A percentile compares a stretch with the other conserved stretches of the same genome.
phyloP scores from a whole-genome alignment of 1,140 invertebrate genomes.

The Bombus difficillimus region DNA sequence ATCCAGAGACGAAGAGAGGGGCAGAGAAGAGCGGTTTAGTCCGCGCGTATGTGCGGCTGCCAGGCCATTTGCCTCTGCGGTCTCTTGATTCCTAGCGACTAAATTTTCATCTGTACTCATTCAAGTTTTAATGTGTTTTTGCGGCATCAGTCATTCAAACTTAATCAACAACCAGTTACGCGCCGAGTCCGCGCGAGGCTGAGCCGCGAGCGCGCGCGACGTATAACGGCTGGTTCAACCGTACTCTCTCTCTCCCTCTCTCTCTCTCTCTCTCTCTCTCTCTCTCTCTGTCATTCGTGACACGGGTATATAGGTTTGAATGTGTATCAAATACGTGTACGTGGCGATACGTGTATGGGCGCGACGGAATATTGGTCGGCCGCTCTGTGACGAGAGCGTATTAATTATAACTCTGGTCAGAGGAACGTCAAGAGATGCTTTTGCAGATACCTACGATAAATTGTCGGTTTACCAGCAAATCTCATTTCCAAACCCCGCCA shows the following conservation, averaged over 20 bases:
- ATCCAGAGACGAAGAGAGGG: constrained; percentile 39
- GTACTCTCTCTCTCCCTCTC: background rate
- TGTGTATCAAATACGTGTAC: constrained; percentile 5
- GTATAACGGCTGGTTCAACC: background rate
- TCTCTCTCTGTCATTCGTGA: background rate
- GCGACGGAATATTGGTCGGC: constrained; percentile 77
- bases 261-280: too few species aligned
- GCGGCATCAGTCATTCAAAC: constrained; percentile 83
- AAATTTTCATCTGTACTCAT: constrained; percentile 83
- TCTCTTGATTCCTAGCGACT: constrained; percentile 81
- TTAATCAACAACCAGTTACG: constrained; percentile 80
- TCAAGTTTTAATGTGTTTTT: constrained; percentile 83
- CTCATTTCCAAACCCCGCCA: constrained; percentile 80
- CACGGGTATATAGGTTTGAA: background rate
- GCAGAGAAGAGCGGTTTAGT: constrained; percentile 49
- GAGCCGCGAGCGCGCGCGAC: constrained; percentile 30
- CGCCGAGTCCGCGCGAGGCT: constrained; percentile 54
- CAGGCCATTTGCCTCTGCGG: constrained; percentile 81
- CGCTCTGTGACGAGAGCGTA: constrained; percentile 80
- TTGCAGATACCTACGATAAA: constrained; percentile 81
- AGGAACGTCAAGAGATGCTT: constrained; percentile 80
- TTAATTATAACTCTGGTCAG: constrained; percentile 83
- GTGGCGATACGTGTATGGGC: constrained; percentile 63
- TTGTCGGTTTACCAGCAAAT: constrained; percentile 83
- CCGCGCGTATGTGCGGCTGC: constrained; percentile 73